Conservation (phyloP, 2,797 vertebrate genomes). For the Lacerta viridis region DNA sequence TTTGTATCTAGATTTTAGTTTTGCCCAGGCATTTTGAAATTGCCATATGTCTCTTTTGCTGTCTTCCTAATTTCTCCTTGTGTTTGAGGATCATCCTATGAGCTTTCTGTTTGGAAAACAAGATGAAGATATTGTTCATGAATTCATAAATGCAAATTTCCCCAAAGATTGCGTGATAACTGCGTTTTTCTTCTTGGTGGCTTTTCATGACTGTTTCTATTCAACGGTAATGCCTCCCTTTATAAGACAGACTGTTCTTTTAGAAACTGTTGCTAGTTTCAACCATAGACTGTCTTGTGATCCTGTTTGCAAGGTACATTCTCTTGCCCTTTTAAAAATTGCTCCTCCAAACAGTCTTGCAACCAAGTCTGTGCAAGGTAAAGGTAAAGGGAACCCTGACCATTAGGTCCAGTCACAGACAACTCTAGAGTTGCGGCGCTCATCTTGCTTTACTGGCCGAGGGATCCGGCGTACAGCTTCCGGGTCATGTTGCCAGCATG, state of each 20-base stretch:
- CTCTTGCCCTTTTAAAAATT: neutral
- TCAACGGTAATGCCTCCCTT: neutral
- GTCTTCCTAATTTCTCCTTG: neutral
- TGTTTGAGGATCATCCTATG: neutral
- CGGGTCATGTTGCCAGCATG: too few relatives aligned
- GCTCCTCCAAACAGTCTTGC: neutral
- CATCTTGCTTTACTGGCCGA: too few relatives aligned
- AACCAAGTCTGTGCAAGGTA: neutral
- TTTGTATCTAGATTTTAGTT: neutral
- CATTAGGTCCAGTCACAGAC: too few relatives aligned
- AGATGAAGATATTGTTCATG: neutral
- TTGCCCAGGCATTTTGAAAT: neutral
- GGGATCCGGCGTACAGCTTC: too few relatives aligned
- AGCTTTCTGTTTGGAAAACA: too few relatives aligned
- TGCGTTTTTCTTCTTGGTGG: neutral
- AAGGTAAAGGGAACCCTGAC: too few relatives aligned
- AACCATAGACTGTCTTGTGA: neutral
- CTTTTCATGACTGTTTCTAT: neutral
- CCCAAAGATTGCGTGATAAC: neutral
- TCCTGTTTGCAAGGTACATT: neutral
- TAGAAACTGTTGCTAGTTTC: neutral
- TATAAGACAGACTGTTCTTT: conserved; percentile 17
- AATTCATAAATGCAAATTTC: conserved; percentile 2
- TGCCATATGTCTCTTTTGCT: neutral
- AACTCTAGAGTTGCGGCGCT: too few relatives aligned